A percentile compares a stretch with the other conserved stretches of the same genome.
phyloP scores from a whole-genome alignment of 2,888 invertebrate genomes.

The Harpalus rubripes region DNA sequence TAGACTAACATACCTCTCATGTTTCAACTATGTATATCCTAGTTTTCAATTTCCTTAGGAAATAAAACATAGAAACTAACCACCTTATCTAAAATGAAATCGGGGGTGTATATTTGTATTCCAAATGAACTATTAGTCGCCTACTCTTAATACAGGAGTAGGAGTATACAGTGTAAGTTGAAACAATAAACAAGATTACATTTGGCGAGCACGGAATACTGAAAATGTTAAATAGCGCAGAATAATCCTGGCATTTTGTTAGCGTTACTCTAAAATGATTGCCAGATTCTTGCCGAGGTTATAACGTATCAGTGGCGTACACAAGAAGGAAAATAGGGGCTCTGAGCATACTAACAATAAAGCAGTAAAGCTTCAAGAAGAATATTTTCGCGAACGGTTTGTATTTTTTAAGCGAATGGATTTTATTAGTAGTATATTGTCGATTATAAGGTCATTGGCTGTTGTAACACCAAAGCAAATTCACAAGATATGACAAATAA shows the following conservation, averaged over 20 bases:
- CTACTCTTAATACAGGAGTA: background rate
- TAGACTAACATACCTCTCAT: background rate
- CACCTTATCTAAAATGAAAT: slow-evolving; percentile 16
- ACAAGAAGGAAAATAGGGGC: background rate
- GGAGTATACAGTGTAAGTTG: background rate
- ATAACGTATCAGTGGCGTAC: slow-evolving; percentile 16
- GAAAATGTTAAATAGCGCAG: slow-evolving; percentile 16
- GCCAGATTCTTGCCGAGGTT: background rate
- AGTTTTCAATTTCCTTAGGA: slow-evolving; percentile 22
- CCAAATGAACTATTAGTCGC: slow-evolving; percentile 12
- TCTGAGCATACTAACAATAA: background rate
- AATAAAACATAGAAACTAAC: background rate
- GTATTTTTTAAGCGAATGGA: no score
- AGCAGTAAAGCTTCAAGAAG: no score
- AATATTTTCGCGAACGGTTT: no score
- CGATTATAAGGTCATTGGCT: no score
- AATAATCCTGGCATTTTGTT: slow-evolving; percentile 19
- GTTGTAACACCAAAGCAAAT: no score
- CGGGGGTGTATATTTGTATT: background rate
- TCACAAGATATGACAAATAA: no score
- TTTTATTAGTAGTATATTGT: no score
- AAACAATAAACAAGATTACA: slow-evolving; percentile 20
- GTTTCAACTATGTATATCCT: background rate
- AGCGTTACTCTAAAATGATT: slow-evolving; percentile 26
- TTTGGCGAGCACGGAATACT: background rate